These are phyloP conservation scores for Netelia fuscicornis DNA, from an alignment of 2,888 invertebrate genomes.

Conservation along the genomic window DNA sequence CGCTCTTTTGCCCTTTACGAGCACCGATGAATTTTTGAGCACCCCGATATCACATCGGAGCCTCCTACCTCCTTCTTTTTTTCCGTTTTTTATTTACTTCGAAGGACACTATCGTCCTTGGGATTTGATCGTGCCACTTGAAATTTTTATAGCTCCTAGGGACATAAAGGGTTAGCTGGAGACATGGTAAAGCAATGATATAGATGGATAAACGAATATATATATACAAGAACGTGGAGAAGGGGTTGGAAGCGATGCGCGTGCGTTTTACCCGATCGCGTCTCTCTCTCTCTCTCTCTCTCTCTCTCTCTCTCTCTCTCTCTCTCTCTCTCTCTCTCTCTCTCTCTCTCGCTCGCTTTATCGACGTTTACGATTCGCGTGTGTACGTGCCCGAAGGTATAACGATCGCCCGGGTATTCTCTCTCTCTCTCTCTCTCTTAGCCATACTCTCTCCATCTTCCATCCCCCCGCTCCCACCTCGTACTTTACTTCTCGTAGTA, in stretches of 20 bases:
- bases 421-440: conserved; percentile 57
- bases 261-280: conserved; percentile 58
- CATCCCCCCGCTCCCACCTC: conserved; percentile 50
- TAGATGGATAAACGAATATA: conserved; percentile 2
- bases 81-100: not conserved
- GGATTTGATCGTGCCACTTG: not conserved
- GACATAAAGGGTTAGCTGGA: conserved; percentile 6
- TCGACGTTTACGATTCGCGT: conserved; percentile 65
- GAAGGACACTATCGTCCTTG: conserved; percentile 14
- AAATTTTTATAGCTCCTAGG: conserved; percentile 18
- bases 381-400: conserved; percentile 62
- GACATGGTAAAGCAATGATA: not conserved
- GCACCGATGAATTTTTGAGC: conserved; percentile 45
- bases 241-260: conserved; percentile 48
- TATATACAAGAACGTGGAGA: conserved; percentile 5
- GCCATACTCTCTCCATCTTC: conserved; percentile 41
- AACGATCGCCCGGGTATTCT: conserved; percentile 60
- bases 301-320: conserved; percentile 19
- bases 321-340: conserved; percentile 25
- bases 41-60: conserved; percentile 28
- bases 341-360: conserved; percentile 46
- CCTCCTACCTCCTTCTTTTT: not conserved
- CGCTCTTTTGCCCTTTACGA: not conserved
- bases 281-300: conserved; percentile 16
- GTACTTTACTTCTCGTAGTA: conserved; percentile 38